phyloP scores from a whole-genome alignment of 2,888 invertebrate genomes.

The Creontiades dilutus region DNA sequence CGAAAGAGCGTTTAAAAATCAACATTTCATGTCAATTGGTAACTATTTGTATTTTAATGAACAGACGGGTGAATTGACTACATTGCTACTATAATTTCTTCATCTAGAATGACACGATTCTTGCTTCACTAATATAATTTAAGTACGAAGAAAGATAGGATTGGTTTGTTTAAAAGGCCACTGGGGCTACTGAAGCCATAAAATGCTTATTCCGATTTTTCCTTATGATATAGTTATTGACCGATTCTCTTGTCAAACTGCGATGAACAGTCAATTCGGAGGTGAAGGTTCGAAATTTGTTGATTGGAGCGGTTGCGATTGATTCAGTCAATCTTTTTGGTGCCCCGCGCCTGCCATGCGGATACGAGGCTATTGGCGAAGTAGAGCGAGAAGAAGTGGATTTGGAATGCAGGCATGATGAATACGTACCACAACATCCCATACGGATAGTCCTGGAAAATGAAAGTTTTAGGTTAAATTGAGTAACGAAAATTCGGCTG shows the following conservation, averaged over 20 bases:
- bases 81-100: not conserved
- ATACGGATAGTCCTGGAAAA: constrained; percentile 89
- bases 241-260: not conserved
- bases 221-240: not conserved
- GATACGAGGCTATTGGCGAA: constrained; percentile 90
- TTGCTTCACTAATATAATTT: not conserved
- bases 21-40: not conserved
- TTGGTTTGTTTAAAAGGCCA: constrained; percentile 28
- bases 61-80: constrained; percentile 34
- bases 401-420: constrained; percentile 90
- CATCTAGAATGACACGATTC: constrained; percentile 16
- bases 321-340: constrained; percentile 85
- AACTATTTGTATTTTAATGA: not conserved
- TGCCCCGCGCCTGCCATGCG: constrained; percentile 90
- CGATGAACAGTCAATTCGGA: not conserved
- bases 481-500: no score
- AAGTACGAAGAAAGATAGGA: constrained; percentile 10
- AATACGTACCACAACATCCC: constrained; percentile 96
- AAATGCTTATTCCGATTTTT: constrained; percentile 5
- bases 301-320: not conserved
- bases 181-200: constrained; percentile 32
- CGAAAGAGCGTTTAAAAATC: not conserved
- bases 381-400: constrained; percentile 91
- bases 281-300: not conserved
- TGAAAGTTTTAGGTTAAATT: not conserved